Percentiles rank a stretch among this genome's conserved stretches.
These are phyloP conservation scores for Macquaria ambigua DNA, from an alignment of 2,113 vertebrate species.

Conservation along the genomic window DNA sequence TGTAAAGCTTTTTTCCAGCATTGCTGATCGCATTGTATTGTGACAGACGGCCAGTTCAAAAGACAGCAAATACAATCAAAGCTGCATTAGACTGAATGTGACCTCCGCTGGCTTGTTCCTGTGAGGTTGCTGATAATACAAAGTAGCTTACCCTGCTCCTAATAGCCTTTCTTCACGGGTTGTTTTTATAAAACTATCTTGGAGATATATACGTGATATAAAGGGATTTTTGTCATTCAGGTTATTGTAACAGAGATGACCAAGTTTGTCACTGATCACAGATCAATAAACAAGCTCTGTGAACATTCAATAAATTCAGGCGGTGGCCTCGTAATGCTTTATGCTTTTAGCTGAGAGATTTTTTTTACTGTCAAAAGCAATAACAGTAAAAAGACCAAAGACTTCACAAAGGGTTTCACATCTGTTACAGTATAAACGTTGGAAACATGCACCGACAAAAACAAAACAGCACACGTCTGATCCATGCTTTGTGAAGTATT, in stretches of 20 bases:
- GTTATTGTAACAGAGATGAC: background rate
- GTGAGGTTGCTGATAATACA: conserved; percentile 40
- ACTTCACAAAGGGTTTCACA: conserved; percentile 22
- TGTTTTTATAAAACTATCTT: conserved; percentile 11
- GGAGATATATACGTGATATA: background rate
- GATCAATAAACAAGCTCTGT: conserved; percentile 36
- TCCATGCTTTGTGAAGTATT: conserved; percentile 33
- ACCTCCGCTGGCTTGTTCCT: conserved; percentile 38
- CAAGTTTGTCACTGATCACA: conserved; percentile 23
- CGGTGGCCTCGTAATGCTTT: background rate
- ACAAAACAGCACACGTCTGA: conserved; percentile 33
- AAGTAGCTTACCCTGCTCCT: conserved; percentile 24
- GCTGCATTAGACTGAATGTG: conserved; percentile 52
- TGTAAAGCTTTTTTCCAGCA: conserved; percentile 36
- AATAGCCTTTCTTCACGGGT: background rate
- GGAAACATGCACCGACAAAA: conserved; percentile 45
- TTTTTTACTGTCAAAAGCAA: conserved; percentile 25
- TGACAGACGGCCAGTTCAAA: conserved; percentile 53
- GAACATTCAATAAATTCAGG: conserved; percentile 14
- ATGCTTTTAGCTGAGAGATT: background rate
- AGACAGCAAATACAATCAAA: conserved; percentile 70
- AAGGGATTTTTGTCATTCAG: conserved; percentile 13
- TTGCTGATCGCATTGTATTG: conserved; percentile 58
- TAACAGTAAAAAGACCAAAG: conserved; percentile 19
- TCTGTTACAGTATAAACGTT: conserved; percentile 22